Conservation (phyloP, 2,113 vertebrate genomes). For the Salminus brasiliensis region DNA sequence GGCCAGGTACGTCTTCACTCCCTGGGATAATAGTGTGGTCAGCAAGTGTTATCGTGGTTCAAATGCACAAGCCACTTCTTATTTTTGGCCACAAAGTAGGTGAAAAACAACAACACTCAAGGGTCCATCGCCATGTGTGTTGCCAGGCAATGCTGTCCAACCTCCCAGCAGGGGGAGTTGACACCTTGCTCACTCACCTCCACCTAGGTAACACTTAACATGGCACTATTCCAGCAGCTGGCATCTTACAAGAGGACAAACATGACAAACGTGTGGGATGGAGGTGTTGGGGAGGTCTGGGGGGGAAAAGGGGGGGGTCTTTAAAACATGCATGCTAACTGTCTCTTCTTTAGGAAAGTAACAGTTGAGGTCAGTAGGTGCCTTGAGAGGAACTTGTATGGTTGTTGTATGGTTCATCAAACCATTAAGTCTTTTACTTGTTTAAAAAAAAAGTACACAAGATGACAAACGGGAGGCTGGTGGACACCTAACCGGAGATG, state of each 20-base stretch:
- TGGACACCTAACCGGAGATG: neutral
- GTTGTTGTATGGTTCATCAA: neutral
- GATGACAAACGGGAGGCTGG: neutral
- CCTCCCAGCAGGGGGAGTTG: slow-evolving; percentile 23
- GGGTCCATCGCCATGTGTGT: slow-evolving; percentile 41
- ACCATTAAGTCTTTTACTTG: neutral
- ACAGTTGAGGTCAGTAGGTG: slow-evolving; percentile 25
- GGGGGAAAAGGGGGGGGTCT: too few species aligned
- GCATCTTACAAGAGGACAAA: neutral
- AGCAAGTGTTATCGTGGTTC: slow-evolving; percentile 11
- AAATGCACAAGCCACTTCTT: neutral
- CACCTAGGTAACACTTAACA: slow-evolving; percentile 24
- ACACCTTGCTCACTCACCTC: slow-evolving; percentile 21
- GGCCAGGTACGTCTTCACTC: neutral
- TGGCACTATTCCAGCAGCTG: neutral
- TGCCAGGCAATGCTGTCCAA: slow-evolving; percentile 36
- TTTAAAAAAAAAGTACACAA: neutral
- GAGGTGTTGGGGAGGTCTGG: too few species aligned
- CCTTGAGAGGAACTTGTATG: neutral
- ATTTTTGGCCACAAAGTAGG: neutral
- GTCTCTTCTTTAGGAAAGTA: neutral
- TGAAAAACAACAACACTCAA: slow-evolving; percentile 33
- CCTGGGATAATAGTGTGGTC: slow-evolving; percentile 10
- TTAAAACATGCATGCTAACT: neutral
- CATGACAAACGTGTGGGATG: neutral